phyloP scores from a whole-genome alignment of 2,113 vertebrate species.

The Thalassoma bifasciatum region DNA sequence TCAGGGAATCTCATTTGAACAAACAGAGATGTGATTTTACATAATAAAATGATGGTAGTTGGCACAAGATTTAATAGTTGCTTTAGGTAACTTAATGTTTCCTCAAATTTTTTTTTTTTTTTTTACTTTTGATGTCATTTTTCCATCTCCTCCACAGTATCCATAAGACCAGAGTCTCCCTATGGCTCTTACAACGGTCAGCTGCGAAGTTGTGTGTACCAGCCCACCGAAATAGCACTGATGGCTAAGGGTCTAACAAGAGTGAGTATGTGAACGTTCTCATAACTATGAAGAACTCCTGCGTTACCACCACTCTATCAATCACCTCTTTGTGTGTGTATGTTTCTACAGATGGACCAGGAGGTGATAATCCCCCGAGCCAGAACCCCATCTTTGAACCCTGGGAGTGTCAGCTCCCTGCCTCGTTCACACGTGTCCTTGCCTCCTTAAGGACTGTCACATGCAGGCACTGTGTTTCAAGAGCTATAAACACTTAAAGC shows the following conservation, averaged over 20 bases:
- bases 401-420: conserved; percentile 80
- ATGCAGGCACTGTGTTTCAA: conserved; percentile 10
- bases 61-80: no score
- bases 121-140: no score
- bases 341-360: conserved; percentile 78
- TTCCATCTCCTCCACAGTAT: conserved; percentile 42
- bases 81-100: no score
- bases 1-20: no score
- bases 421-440: conserved; percentile 80
- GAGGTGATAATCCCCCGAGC: conserved; percentile 84
- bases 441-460: conserved; percentile 21
- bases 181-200: conserved; percentile 89
- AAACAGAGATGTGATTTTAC: no score
- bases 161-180: conserved; percentile 86
- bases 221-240: conserved; percentile 93
- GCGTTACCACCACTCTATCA: background rate
- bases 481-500: background rate
- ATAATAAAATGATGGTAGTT: no score
- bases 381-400: conserved; percentile 74
- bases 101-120: no score
- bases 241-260: conserved; percentile 88
- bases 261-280: conserved; percentile 40
- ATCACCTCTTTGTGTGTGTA: background rate
- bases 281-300: no score
- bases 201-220: conserved; percentile 88